phyloP scores from a whole-genome alignment of 2,113 vertebrate species.

The Sorex fumeus region DNA sequence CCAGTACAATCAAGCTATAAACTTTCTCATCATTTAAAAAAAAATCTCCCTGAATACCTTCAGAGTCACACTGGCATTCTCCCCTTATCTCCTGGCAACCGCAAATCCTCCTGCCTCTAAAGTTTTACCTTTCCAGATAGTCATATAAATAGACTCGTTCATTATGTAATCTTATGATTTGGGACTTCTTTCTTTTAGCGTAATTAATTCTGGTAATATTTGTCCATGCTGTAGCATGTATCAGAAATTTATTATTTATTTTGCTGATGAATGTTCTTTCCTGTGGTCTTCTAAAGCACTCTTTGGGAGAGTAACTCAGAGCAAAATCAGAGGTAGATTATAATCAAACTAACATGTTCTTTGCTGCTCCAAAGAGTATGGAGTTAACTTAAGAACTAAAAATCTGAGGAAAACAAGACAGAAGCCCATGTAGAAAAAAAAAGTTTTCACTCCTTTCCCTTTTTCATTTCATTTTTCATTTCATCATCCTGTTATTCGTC shows the following conservation, averaged over 20 bases:
- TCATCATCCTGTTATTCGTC: too few species aligned
- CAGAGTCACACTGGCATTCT: neutral
- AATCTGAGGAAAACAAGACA: neutral
- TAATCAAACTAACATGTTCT: neutral
- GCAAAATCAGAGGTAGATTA: slow-evolving; percentile 4
- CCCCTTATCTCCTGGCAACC: neutral
- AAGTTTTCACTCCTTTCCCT: neutral
- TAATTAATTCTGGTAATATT: slow-evolving; percentile 4
- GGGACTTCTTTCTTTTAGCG: slow-evolving; percentile 23
- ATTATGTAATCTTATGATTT: neutral
- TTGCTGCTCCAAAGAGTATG: slow-evolving; percentile 21
- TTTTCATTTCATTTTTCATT: too few species aligned
- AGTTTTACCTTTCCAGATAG: slow-evolving; percentile 20
- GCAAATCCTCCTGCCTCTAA: neutral
- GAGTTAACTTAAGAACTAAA: neutral
- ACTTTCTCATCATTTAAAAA: neutral
- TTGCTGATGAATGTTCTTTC: neutral
- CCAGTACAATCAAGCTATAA: neutral
- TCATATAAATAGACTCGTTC: neutral
- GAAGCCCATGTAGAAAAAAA: neutral
- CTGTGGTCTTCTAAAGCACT: neutral
- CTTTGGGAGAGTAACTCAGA: slow-evolving; percentile 30
- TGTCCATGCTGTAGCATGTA: neutral
- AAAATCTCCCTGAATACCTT: neutral
- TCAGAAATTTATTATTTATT: neutral